Evolutionary conservation across 2,797 vertebrate genomes (phyloP).

Genomic region (Malurus splendens): DNA sequence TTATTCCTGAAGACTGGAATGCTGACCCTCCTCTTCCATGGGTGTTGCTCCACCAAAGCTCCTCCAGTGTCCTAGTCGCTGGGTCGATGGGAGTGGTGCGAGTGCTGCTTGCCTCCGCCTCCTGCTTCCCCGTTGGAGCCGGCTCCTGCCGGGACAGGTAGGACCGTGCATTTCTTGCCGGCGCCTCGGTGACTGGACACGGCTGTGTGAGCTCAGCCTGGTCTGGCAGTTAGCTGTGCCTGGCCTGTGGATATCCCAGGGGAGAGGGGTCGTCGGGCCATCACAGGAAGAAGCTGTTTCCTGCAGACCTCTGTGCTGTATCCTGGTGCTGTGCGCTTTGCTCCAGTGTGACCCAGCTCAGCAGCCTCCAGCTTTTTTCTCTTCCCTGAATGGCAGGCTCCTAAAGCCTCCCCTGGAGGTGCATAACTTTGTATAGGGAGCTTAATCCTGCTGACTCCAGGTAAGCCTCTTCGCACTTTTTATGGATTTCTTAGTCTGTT

Average conservation of each 20-base stretch:
- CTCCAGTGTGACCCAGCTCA: background rate
- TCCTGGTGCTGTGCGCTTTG: background rate
- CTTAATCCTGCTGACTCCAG: background rate
- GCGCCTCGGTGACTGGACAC: rapidly evolving
- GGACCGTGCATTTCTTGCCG: rapidly evolving
- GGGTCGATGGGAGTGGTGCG: background rate
- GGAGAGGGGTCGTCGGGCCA: background rate
- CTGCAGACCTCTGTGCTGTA: background rate
- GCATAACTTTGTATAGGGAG: background rate
- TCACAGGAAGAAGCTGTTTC: constrained; percentile 34
- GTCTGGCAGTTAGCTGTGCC: background rate
- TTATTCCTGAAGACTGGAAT: background rate
- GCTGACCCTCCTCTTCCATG: background rate
- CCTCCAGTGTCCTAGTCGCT: rapidly evolving
- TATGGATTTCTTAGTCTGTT: constrained; percentile 1
- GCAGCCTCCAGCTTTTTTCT: background rate
- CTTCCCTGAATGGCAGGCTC: background rate
- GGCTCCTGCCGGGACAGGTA: background rate
- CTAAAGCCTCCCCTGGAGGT: background rate
- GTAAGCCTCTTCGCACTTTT: background rate
- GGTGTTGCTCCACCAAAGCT: background rate
- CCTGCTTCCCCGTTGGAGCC: background rate
- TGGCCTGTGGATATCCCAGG: rapidly evolving
- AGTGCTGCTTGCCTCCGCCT: rapidly evolving
- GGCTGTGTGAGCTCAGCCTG: background rate